Base-by-base conservation (phyloP, 2,888 invertebrate species). In the Oscheius onirici region DNA sequence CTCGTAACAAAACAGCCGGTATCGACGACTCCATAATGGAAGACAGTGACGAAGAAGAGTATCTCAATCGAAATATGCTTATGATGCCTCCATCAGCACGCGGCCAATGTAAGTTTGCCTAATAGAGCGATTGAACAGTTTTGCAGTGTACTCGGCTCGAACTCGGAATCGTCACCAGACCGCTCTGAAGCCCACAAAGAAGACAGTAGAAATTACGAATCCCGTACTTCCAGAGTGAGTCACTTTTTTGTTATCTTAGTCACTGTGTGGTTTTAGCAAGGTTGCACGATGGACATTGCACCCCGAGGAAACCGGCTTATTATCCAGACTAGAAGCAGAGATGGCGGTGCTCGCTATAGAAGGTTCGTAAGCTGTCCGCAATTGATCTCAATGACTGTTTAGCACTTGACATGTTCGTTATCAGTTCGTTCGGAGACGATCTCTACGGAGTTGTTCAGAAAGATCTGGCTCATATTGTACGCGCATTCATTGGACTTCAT, bases 371-470 rank as follows among this genome's bases (percentile, higher is more conserved):
- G 3, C 41, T 17, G 3, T 5, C 3, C 20, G 57, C 20, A 57
- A 5, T 57, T 57, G 15, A 28, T 40, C 3, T 60, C 41, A 22
- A 24, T n/a, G 8, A 49, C 17, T 24, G 43, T 76, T 44, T 49
- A 77, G 79, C 78, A n/a, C 22, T 81, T 1, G 74, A 70, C 41
- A 76, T 74, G 75, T 73, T 83, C 10, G 72, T 79, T 1, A 75
- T 80, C 17, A 68, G 66, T 34, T 81, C 83, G 13, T 54, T 77
- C 61, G 54, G 66, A 17, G 80, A 81, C 44, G 83, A 83, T 69
- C 67, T 74, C 17, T 83, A 69, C 44, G 83, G 83, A 61, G 78
- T 83, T 20, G 80, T 81, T 28, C 80, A 80, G 60, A 76, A 74
- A 34, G 79, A 79, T 65, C 52, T 81, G 20, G 67, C 66, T 10